These are phyloP conservation scores for Caenorhabditis sinica DNA, from an alignment of 2,888 invertebrate species.

Conservation along the genomic window DNA sequence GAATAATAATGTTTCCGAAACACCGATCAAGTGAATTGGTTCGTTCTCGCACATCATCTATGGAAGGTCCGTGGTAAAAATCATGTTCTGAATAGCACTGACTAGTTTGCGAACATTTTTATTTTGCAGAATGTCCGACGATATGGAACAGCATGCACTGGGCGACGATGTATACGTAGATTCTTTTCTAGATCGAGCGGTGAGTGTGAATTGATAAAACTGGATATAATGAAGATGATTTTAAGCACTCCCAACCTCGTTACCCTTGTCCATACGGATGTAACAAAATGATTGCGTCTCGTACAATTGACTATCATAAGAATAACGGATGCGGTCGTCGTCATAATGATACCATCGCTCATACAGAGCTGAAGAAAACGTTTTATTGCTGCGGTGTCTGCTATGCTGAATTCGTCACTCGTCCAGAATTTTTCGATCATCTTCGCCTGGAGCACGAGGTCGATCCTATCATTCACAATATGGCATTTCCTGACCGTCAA, in stretches of 20 bases:
- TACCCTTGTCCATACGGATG: constrained; percentile 76
- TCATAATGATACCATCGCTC: constrained; percentile 20
- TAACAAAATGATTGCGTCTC: constrained; percentile 67
- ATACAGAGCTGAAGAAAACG: constrained; percentile 65
- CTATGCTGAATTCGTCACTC: constrained; percentile 68
- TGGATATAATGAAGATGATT: background rate
- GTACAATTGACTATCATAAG: constrained; percentile 76
- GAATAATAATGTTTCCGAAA: background rate
- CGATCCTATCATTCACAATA: constrained; percentile 63
- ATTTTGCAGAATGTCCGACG: constrained; percentile 40
- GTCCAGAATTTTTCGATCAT: constrained; percentile 66
- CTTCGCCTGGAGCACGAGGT: constrained; percentile 73
- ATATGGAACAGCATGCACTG: constrained; percentile 28
- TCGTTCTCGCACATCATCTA: background rate
- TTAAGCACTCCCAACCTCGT: constrained; percentile 45
- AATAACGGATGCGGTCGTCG: constrained; percentile 71
- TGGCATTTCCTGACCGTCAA: constrained; percentile 62
- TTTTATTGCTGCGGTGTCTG: constrained; percentile 74
- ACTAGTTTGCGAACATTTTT: background rate
- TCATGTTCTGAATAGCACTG: too few relatives aligned
- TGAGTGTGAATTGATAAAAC: constrained; percentile 14
- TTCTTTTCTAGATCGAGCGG: constrained; percentile 45
- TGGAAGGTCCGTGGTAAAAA: background rate
- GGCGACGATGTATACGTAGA: constrained; percentile 41
- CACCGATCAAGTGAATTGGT: background rate